These are phyloP conservation scores for Ectropis grisescens DNA, from an alignment of 1,140 invertebrate species.

Conservation along the genomic window DNA sequence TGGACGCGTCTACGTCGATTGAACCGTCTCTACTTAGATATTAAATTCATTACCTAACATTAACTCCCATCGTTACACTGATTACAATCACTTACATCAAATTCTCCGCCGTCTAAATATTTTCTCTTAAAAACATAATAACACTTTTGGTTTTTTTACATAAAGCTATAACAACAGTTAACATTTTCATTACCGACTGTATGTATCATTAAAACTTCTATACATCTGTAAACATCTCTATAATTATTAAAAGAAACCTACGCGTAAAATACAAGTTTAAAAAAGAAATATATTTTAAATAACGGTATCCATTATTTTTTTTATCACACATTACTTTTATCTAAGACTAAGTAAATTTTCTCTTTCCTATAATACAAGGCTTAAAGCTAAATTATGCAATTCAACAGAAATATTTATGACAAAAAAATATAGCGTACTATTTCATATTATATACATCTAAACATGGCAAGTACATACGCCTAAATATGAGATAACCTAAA, in stretches of 20 bases:
- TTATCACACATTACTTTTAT: slow-evolving; percentile 58
- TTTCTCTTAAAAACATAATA: slow-evolving; percentile 51
- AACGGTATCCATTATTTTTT: slow-evolving; percentile 25
- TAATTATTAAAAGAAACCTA: no score
- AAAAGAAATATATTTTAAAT: slow-evolving; percentile 36
- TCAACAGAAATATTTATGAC: slow-evolving; percentile 54
- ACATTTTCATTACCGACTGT: slow-evolving; percentile 41
- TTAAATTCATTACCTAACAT: no score
- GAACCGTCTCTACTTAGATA: no score
- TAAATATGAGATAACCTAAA: slow-evolving; percentile 13
- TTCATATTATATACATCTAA: slow-evolving; percentile 23
- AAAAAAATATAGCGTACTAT: slow-evolving; percentile 35
- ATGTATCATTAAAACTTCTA: slow-evolving; percentile 39
- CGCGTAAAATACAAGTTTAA: slow-evolving; percentile 28
- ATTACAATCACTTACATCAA: slow-evolving; percentile 1
- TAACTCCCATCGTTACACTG: no score
- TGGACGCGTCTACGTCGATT: no score
- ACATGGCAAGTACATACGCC: slow-evolving; percentile 29
- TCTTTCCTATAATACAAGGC: slow-evolving; percentile 36
- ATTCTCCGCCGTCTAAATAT: slow-evolving; percentile 9
- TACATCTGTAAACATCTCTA: slow-evolving; percentile 21
- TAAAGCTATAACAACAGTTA: slow-evolving; percentile 67
- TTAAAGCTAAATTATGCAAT: slow-evolving; percentile 61
- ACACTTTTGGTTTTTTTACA: slow-evolving; percentile 65
- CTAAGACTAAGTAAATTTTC: no score